Percentiles rank a stretch among this genome's conserved stretches.
phyloP scores from a whole-genome alignment of 2,888 invertebrate species.

The Eristalis intricaria region DNA sequence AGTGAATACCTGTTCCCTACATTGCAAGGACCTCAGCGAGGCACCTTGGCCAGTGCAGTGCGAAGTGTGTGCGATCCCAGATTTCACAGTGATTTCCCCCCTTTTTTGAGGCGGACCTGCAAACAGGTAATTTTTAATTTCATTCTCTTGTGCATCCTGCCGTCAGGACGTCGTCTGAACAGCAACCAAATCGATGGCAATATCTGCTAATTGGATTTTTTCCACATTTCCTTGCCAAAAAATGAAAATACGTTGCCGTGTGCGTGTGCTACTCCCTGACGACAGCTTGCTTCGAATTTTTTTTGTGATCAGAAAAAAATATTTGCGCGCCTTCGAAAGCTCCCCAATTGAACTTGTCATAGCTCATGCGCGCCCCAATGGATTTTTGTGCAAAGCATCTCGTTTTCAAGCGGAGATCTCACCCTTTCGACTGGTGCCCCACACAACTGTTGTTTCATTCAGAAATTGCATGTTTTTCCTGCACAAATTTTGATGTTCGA shows the following conservation, averaged over 20 bases:
- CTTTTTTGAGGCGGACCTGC: not conserved
- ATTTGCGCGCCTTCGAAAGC: conserved; percentile 79
- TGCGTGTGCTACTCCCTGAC: conserved; percentile 62
- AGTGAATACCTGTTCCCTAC: conserved; percentile 22
- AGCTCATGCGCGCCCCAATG: conserved; percentile 69
- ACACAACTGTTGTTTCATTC: conserved; percentile 73
- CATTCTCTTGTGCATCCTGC: not conserved
- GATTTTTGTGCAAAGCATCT: conserved; percentile 74
- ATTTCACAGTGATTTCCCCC: not conserved
- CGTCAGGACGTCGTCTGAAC: not conserved
- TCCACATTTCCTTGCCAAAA: conserved; percentile 9
- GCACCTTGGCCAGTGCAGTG: conserved; percentile 8
- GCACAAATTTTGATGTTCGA: conserved; percentile 74
- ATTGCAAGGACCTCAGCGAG: conserved; percentile 14
- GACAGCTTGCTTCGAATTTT: conserved; percentile 61
- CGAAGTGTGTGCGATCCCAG: conserved; percentile 2
- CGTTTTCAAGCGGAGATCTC: conserved; percentile 77
- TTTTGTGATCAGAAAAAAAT: conserved; percentile 33
- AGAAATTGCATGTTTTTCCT: conserved; percentile 67
- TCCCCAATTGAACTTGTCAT: conserved; percentile 73
- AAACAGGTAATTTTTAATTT: conserved; percentile 7
- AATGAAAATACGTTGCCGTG: conserved; percentile 21
- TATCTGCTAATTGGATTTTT: not conserved
- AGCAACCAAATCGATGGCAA: not conserved
- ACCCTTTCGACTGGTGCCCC: conserved; percentile 66